Evolutionary conservation across 2,113 vertebrate genomes (phyloP).

Genomic region (Platysteira castanea): DNA sequence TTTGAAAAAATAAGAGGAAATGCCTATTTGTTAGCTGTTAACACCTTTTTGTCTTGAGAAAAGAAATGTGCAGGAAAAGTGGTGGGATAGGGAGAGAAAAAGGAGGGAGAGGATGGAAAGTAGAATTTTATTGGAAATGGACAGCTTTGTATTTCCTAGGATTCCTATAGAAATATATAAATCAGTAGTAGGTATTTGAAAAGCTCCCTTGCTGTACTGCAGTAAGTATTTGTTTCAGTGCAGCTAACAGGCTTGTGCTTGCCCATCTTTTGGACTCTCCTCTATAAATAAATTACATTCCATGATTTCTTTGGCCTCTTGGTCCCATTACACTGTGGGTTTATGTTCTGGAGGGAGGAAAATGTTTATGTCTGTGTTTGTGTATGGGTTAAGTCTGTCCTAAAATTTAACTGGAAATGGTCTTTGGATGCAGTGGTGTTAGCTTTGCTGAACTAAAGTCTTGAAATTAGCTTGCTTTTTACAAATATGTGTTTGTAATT

Average conservation of each 20-base stretch:
- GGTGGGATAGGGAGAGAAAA: background rate
- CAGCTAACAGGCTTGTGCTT: background rate
- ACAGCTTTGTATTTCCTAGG: background rate
- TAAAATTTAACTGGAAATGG: background rate
- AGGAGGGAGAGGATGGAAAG: background rate
- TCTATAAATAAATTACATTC: background rate
- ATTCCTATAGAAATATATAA: background rate
- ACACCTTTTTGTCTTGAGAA: background rate
- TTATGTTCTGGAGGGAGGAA: background rate
- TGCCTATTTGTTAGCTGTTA: background rate
- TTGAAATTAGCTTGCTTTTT: background rate
- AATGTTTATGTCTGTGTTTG: accelerated
- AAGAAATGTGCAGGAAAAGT: background rate
- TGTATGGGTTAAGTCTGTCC: background rate
- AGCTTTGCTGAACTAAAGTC: background rate
- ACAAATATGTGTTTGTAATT: background rate
- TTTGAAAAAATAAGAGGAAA: background rate
- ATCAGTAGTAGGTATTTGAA: background rate
- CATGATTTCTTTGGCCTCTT: background rate
- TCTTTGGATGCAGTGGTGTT: background rate
- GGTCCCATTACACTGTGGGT: background rate
- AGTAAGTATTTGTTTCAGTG: background rate
- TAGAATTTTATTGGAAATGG: background rate
- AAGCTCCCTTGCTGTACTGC: background rate
- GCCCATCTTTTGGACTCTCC: background rate